Conservation (phyloP, 92 coral and sea anemone species). For the Pocillopora grandis region DNA sequence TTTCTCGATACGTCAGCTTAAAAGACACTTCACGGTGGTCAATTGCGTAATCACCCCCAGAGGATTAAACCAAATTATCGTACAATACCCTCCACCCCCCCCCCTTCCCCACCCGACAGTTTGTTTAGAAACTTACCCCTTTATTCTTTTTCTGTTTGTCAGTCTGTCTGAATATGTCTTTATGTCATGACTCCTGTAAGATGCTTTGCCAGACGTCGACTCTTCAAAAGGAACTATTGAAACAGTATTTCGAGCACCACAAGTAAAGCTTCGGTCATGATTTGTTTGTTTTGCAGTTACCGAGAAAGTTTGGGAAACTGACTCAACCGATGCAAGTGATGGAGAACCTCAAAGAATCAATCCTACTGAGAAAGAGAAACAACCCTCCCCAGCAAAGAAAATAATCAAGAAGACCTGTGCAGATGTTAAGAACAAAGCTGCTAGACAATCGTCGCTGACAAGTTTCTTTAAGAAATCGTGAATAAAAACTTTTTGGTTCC, state of each 20-base stretch:
- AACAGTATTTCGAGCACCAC: not conserved
- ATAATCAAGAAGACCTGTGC: constrained; percentile 6
- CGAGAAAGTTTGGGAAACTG: constrained; percentile 94
- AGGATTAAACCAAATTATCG: too few relatives aligned
- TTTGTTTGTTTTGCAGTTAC: constrained; percentile 65
- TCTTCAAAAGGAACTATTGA: not conserved
- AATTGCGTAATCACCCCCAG: not conserved
- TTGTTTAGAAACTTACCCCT: too few relatives aligned
- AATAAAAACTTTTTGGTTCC: not conserved
- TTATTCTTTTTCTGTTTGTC: too few relatives aligned
- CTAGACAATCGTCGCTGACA: constrained; percentile 85
- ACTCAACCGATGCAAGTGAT: constrained; percentile 94
- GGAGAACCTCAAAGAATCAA: constrained; percentile 47
- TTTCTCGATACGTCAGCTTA: too few relatives aligned
- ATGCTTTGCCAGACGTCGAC: too few relatives aligned
- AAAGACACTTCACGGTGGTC: not conserved
- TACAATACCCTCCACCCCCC: too few relatives aligned
- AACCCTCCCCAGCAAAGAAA: constrained; percentile 47
- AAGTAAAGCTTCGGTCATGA: not conserved
- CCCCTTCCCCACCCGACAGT: too few relatives aligned
- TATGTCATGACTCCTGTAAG: too few relatives aligned
- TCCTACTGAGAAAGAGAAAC: constrained; percentile 32
- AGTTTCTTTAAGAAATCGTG: constrained; percentile 88
- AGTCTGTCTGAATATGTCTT: too few relatives aligned
- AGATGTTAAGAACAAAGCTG: constrained; percentile 47